Base-by-base conservation (phyloP, 1,140 invertebrate species). In the Saccostrea glomerata region DNA sequence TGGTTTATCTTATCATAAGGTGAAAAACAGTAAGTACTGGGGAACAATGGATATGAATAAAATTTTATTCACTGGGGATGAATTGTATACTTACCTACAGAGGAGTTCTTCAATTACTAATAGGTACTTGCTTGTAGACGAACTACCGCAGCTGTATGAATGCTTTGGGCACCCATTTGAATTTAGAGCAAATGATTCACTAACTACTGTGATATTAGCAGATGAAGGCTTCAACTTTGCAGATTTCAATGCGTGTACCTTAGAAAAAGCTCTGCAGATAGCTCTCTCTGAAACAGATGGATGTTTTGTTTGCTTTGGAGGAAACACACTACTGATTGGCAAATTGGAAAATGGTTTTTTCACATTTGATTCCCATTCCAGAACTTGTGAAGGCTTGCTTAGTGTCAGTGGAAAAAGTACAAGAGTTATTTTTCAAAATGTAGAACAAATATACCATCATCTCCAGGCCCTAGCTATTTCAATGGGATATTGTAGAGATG, bases 291-390 rank as follows among this genome's bases (percentile, higher is more conserved):
- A 77, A n/a, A 54, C 82, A 47, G 40, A 83, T 20, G 82, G 36
- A 7, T 83, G 36, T 13, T 83, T 83, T 83, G 82, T 20, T 1
- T 54, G 36, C 17, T 83, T 83, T 55, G 54, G 20, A 2, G 82
- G 82, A 11, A 83, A 83, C n/a, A 47, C 82, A n/a, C 17, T 54
- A 9, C 4, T 83, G 20, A 54, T 83, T 40, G 54, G 36, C 17
- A 83, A 47, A 83, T 20, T n/a, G n/a, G 25, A 83, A 20, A 20
- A 55, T 83, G 54, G 82, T n/a, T 83, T 20, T 83, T 83, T 54
- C 82, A 55, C 25, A 25, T 83, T 83, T 83, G 82, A 83, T 83
- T 83, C 82, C 2, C 82, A 83, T 13, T 36, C 82, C 82, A 83
- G 82, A 83, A 15, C 30, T 7, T 23, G 20, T 40, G n/a, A 30